Conservation (phyloP, 2,888 invertebrate species). For the Tipula helvola region DNA sequence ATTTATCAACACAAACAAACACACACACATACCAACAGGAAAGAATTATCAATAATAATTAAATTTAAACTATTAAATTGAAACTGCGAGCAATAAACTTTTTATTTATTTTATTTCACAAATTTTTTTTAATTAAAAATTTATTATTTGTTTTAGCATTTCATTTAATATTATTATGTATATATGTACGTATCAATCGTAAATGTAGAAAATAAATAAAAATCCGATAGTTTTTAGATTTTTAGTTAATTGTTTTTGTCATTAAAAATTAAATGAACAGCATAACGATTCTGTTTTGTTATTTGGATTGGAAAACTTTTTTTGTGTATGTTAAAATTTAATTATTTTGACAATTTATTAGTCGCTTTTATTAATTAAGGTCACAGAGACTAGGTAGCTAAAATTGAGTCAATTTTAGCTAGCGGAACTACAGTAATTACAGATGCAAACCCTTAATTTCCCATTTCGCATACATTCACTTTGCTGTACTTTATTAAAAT, state of each 20-base stretch:
- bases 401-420: background rate
- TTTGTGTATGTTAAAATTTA: background rate
- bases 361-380: background rate
- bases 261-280: background rate
- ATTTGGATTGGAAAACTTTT: background rate
- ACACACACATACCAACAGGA: background rate
- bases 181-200: too few relatives aligned
- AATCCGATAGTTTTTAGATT: background rate
- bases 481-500: background rate
- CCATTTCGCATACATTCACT: background rate
- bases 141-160: background rate
- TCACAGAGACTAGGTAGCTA: background rate
- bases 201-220: background rate
- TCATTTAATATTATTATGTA: background rate
- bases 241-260: background rate
- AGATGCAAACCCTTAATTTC: background rate
- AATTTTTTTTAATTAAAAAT: background rate
- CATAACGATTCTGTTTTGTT: background rate
- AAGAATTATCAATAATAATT: background rate
- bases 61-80: background rate
- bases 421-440: background rate
- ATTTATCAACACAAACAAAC: background rate
- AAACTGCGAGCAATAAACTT: background rate
- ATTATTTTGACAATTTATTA: background rate
- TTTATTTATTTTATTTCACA: background rate